A percentile compares a stretch with the other conserved stretches of the same genome.
Conservation (phyloP, 2,888 invertebrate species). For the Drosophila stalkeri region DNA sequence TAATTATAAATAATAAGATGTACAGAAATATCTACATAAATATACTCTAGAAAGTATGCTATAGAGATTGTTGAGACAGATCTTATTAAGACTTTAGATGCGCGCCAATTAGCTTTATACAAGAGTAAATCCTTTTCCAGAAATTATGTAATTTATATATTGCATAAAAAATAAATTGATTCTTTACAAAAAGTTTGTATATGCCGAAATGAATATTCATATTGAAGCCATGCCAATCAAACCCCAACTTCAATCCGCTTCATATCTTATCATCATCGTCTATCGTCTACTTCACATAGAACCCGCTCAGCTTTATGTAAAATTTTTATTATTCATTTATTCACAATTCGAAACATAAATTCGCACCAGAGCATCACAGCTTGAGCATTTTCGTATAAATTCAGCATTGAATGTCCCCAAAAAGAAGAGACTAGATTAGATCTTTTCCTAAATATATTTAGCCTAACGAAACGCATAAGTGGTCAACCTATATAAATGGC, state of each 20-base stretch:
- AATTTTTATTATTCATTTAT: conserved; percentile 14
- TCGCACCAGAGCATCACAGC: background rate
- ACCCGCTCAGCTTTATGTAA: background rate
- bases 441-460: conserved; percentile 4
- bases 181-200: background rate
- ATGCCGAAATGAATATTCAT: background rate
- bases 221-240: background rate
- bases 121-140: background rate
- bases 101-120: background rate
- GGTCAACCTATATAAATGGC: conserved; percentile 10
- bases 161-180: background rate
- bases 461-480: background rate
- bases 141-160: conserved; percentile 2
- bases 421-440: background rate
- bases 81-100: background rate
- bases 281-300: background rate
- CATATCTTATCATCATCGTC: background rate
- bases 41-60: conserved; percentile 49
- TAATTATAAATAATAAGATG: background rate
- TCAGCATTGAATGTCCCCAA: background rate
- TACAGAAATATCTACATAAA: background rate
- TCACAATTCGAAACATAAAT: background rate
- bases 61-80: background rate
- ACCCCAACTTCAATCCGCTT: background rate
- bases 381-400: background rate